phyloP scores from a whole-genome alignment of 2,797 vertebrate species.

The Lagothrix lagotricha region DNA sequence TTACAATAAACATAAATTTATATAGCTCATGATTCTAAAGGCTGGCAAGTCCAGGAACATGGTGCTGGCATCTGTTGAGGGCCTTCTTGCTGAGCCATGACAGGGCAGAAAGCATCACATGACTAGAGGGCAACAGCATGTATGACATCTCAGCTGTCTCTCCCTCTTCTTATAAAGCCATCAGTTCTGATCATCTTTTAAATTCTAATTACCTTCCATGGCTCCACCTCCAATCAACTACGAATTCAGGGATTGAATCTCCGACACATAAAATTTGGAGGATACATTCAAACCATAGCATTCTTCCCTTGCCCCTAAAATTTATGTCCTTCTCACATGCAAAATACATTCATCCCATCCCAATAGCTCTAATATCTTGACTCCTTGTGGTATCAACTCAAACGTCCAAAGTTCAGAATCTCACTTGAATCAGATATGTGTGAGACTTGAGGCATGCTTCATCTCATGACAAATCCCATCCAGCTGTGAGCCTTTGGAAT shows the following conservation, averaged over 20 bases:
- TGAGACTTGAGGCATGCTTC: neutral
- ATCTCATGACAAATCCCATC: neutral
- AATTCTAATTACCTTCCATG: neutral
- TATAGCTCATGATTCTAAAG: neutral
- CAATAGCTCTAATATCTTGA: neutral
- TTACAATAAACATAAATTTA: neutral
- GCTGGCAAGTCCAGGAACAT: neutral
- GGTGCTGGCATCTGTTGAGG: neutral
- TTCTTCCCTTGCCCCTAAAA: neutral
- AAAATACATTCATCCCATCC: neutral
- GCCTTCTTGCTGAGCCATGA: neutral
- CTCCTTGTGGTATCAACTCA: neutral
- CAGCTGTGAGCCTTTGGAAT: neutral
- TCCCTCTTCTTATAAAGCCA: neutral
- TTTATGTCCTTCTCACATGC: neutral
- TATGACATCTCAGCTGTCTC: neutral
- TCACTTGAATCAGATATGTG: neutral
- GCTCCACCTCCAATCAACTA: neutral
- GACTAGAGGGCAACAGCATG: neutral
- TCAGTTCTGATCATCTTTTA: neutral
- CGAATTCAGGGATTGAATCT: neutral
- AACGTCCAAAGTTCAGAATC: neutral
- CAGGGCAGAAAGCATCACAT: neutral
- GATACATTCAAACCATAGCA: neutral
- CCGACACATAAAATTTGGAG: neutral